Evolutionary conservation across 2,888 invertebrate species (phyloP).

Genomic region (Agriopis aurantiaria): DNA sequence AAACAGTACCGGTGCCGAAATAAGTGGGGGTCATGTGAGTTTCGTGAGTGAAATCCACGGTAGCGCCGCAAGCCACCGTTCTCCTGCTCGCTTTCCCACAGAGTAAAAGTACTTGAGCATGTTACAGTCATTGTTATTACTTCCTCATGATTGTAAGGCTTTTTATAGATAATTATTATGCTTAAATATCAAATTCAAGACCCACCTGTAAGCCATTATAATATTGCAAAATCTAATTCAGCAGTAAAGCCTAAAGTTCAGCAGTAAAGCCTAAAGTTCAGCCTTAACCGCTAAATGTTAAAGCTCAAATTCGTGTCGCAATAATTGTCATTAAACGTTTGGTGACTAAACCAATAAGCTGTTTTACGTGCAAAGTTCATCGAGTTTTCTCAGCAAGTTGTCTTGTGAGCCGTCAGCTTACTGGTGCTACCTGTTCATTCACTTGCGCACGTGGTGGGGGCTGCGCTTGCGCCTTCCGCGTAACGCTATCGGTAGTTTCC

Average conservation of each 20-base stretch:
- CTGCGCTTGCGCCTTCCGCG: conserved; percentile 82
- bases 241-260: conserved; percentile 11
- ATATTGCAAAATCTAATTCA: conserved; percentile 15
- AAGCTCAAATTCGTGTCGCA: conserved; percentile 30
- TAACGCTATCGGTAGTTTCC: conserved; percentile 85
- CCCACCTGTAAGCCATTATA: conserved; percentile 35
- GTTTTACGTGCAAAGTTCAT: conserved; percentile 46
- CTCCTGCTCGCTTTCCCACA: conserved; percentile 77
- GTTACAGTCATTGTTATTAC: conserved; percentile 45
- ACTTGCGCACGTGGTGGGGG: conserved; percentile 76
- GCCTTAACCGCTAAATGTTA: conserved; percentile 19
- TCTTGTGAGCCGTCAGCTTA: conserved; percentile 62
- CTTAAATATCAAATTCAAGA: conserved; percentile 5
- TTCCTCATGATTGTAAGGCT: conserved; percentile 25
- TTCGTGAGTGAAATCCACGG: conserved; percentile 82
- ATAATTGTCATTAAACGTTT: conserved; percentile 25
- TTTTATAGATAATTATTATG: conserved; percentile 5
- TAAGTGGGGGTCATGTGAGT: conserved; percentile 69
- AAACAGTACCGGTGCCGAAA: conserved; percentile 76
- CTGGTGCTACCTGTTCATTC: conserved; percentile 82
- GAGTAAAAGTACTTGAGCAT: conserved; percentile 48
- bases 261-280: conserved; percentile 10
- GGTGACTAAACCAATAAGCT: conserved; percentile 39
- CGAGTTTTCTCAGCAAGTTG: conserved; percentile 48
- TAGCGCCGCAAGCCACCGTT: conserved; percentile 79